Conservation (phyloP, 2,113 vertebrate genomes). For the Oryctolagus cuniculus region mOryCun1.1 NC_091440.1:5173501-5174000, state of each 20-base stretch:
- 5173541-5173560: neutral
- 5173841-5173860: neutral
- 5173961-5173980: neutral
- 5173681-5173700: neutral
- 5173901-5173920: neutral
- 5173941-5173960: neutral
- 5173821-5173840: neutral
- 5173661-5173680: rapidly evolving
- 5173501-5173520: neutral
- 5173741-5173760: neutral
- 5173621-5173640: neutral
- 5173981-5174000: neutral
- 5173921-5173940: neutral
- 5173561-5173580: neutral
- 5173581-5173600: neutral
- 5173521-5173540: neutral
- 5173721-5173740: neutral
- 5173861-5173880: neutral
- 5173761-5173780: neutral
- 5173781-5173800: too few species aligned
- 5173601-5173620: neutral
- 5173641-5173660: neutral
- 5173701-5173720: neutral
- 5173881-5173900: neutral
- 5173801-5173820: neutral